Conservation (phyloP, 2,113 vertebrate genomes). For the Regulus satrapa region DNA sequence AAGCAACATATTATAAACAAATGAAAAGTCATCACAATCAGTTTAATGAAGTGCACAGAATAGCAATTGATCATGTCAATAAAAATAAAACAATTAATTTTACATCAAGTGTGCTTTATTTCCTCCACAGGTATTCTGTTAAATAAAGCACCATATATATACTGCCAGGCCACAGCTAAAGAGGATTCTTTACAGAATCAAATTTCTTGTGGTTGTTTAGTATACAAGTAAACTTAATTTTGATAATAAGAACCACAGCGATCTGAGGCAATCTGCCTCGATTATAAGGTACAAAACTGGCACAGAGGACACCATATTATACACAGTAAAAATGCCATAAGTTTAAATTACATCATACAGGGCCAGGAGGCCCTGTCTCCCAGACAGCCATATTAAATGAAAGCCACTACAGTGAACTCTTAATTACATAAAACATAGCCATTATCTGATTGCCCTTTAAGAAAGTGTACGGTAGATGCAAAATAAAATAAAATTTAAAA, state of each 20-base stretch:
- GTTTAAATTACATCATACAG: conserved; percentile 95
- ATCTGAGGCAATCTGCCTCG: conserved; percentile 88
- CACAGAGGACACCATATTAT: conserved; percentile 96
- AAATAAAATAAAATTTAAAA: conserved; percentile 56
- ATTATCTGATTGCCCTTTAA: conserved; percentile 89
- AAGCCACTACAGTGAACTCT: conserved; percentile 91
- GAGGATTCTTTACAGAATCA: conserved; percentile 99
- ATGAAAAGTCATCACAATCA: conserved; percentile 84
- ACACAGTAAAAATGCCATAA: conserved; percentile 99
- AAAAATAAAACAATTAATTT: conserved; percentile 98
- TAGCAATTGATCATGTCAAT: conserved; percentile 84
- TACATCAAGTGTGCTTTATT: conserved; percentile 99
- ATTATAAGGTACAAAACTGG: conserved; percentile 99
- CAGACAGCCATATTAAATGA: conserved; percentile 92
- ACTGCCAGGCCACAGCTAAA: conserved; percentile 98
- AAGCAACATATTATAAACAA: conserved; percentile 76
- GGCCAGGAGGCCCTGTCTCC: conserved; percentile 82
- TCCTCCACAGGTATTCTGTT: conserved; percentile 93
- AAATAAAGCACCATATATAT: conserved; percentile 99
- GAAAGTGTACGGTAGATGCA: conserved; percentile 86
- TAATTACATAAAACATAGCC: conserved; percentile 86
- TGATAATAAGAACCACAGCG: conserved; percentile 97
- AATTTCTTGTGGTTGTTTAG: conserved; percentile 98
- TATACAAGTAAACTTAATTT: conserved; percentile 99
- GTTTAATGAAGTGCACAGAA: conserved; percentile 87